Evolutionary conservation across 1,140 invertebrate species (phyloP), one percentile per base, ranked within the genome.

Genomic region (Andrena cerasifolii): DNA sequence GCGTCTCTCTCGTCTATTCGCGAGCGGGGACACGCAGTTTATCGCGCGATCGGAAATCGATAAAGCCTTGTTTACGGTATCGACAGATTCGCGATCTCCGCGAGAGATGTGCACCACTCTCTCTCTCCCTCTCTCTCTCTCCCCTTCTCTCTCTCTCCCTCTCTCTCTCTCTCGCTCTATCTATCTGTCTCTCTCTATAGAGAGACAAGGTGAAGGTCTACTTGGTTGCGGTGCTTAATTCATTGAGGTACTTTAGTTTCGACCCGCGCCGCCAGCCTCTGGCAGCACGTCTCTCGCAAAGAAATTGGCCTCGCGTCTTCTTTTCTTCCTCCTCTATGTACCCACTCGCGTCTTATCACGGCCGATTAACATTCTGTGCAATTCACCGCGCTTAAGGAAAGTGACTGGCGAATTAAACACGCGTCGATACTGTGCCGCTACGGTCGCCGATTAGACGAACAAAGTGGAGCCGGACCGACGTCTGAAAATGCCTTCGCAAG

Each of bases 121-220:
- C 28, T 10, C 10, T 40, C 36, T 40, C 10, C 4, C 36, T 40
- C 36, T 10, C 3, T 40, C 36, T 40, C 36, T n/a, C n/a, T n/a
- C n/a, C n/a, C n/a, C n/a, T n/a, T n/a, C 31, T 58, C 73, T 58
- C 28, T 10, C 10, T 40, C 36, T 40, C 10, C 4, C 36, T 40
- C 36, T 10, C 3, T 40, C 36, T 40, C 36, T n/a, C n/a, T n/a
- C n/a, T n/a, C n/a, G n/a, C n/a, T n/a, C n/a, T n/a, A n/a, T n/a
- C n/a, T n/a, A n/a, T n/a, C n/a, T n/a, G n/a, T 40, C 36, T 40
- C 36, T 40, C 36, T 40, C 4, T 10, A 5, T 10, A 10, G 31
- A 59, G 53, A 51, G 54, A 45, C 74, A 77, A 77, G 74, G 74
- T 77, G 74, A 70, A 77, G 74, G 74, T 77, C 74, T 71, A 36